Evolutionary conservation across 2,797 vertebrate species (phyloP), one percentile per base, ranked within the genome.

Genomic region (Eurystomus glaucurus): DNA sequence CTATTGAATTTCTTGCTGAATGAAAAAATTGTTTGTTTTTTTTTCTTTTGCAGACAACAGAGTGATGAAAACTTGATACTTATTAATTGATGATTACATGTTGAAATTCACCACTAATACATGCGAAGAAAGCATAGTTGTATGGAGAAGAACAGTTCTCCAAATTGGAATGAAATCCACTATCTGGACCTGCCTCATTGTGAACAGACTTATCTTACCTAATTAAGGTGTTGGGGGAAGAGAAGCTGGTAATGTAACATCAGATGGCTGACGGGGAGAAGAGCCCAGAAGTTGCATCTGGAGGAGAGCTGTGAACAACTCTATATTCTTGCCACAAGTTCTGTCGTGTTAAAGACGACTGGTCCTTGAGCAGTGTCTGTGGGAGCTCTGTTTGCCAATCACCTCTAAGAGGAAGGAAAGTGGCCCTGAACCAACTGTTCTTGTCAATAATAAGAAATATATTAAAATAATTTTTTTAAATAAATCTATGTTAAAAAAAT

Each of bases 11-110:
- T 83, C 43, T 65, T 85, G 45, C 28, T 55, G 50, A 90, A 41
- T 33, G 41, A 61, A 78, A 37, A 55, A 43, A 43, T 14, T 43
- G 16, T 43, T 43, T n/a, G n/a, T 5, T 58, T 64, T 72, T 76
- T 61, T 92, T 83, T 70, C 6, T 94, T 87, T 93, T 97, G 23
- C 90, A 99, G 98, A 79, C 93, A 45, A 79, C 66, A 75, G 80
- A 98, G 96, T 35, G 97, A 98, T 82, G 98, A 98, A 39, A 95
- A 96, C 90, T 82, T 98, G 88, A 95, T 98, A 76, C 98, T 98
- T 85, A 96, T 98, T 93, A 97, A 97, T 39, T 98, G 88, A 98
- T 92, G 45, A 69, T 31, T 62, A 71, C 48, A 55, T 17, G 31
- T 20, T 81, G 71, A 66, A 69, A 46, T 68, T 62, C 37, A 46